Conservation (phyloP, 2,888 invertebrate genomes). For the Oxytorus armatus region DNA sequence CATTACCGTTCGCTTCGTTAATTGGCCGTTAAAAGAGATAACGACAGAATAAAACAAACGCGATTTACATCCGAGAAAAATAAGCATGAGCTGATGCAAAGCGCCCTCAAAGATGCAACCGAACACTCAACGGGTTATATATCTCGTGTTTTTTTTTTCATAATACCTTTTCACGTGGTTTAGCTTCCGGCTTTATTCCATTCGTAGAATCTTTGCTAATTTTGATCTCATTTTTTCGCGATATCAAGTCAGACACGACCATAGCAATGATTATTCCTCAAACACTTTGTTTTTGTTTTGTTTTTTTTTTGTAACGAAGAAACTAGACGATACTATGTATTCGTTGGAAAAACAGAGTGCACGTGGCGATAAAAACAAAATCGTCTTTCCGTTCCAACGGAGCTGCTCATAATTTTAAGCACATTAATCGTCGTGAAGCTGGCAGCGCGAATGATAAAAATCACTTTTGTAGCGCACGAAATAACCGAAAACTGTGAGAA, state of each 20-base stretch:
- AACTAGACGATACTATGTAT: no score
- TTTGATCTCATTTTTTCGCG: slow-evolving; percentile 5
- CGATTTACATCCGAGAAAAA: not conserved
- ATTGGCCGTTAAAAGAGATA: no score
- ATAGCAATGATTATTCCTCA: slow-evolving; percentile 10
- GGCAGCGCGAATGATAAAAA: no score
- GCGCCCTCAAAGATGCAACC: not conserved
- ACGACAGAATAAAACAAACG: not conserved
- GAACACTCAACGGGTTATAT: not conserved
- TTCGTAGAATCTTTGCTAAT: not conserved
- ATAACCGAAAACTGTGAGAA: no score
- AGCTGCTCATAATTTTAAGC: no score
- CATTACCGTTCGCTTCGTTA: no score
- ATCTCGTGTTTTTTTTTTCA: slow-evolving; percentile 1
- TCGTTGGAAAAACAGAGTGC: not conserved
- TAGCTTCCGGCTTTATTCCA: not conserved
- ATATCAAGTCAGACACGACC: slow-evolving; percentile 33
- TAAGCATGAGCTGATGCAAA: not conserved
- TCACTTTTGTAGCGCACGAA: no score
- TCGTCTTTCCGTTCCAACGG: no score
- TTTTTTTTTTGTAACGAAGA: not conserved
- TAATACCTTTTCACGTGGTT: slow-evolving; percentile 45
- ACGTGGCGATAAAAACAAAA: not conserved
- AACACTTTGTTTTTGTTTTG: not conserved
- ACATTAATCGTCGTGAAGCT: no score